Conservation (phyloP, 2,888 invertebrate genomes). For the Silvanus unidentatus region DNA sequence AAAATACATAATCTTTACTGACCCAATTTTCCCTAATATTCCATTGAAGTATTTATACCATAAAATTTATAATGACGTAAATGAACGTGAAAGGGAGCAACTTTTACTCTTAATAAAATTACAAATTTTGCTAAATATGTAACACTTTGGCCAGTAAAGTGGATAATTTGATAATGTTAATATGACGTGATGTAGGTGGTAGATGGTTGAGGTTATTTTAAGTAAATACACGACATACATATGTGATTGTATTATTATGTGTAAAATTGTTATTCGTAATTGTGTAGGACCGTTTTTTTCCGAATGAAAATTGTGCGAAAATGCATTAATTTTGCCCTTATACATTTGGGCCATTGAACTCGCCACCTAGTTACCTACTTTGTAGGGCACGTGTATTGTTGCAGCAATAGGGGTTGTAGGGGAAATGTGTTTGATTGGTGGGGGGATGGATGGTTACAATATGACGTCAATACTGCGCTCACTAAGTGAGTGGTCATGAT, state of each 20-base stretch:
- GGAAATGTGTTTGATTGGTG: conserved; percentile 13
- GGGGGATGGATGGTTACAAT: conserved; percentile 9
- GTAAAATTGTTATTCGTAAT: too few species aligned
- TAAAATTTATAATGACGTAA: conserved; percentile 8
- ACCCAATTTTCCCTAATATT: too few species aligned
- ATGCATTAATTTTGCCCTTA: conserved; percentile 12
- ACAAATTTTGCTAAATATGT: too few species aligned
- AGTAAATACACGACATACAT: too few species aligned
- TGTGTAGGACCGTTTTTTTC: too few species aligned
- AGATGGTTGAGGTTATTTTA: too few species aligned
- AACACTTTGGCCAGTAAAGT: neutral
- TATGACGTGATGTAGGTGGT: too few species aligned
- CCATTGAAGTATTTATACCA: too few species aligned
- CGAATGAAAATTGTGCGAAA: conserved; percentile 2
- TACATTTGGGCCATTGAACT: conserved; percentile 32
- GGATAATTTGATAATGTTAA: too few species aligned
- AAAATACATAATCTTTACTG: too few species aligned
- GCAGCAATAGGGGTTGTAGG: conserved; percentile 12
- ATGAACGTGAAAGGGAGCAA: conserved; percentile 3
- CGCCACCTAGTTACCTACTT: conserved; percentile 38
- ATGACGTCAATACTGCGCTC: conserved; percentile 32
- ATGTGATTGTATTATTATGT: too few species aligned
- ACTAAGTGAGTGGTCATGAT: neutral
- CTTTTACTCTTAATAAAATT: neutral
- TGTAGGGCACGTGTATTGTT: conserved; percentile 24